Evolutionary conservation across 2,113 vertebrate species (phyloP), one percentile per base, ranked within the genome.

Genomic region (Pleuronectes platessa): DNA sequence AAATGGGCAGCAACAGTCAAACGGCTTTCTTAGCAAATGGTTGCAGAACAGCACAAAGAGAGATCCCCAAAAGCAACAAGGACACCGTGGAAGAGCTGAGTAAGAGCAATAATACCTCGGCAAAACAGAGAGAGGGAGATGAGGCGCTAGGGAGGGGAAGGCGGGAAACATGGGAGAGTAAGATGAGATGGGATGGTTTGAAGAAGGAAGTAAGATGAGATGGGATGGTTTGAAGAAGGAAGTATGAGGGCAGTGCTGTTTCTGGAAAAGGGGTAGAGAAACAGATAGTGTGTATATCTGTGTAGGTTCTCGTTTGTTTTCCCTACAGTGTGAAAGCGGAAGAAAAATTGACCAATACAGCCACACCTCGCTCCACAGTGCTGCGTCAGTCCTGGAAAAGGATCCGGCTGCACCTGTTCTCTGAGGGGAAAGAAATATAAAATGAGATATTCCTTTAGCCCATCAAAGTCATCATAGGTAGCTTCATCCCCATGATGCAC

Each of bases 331-430:
- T 61, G 49, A 71, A 64, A 69, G 37, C 21, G 21, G 72, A 85
- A 80, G 73, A 89, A 78, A 85, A 87, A 84, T 82, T 80, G 72
- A 54, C 78, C 81, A 78, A 79, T 53, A 53, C 17, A 23, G 53
- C n/a, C 53, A 26, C 21, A 27, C 56, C 21, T 23, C 2, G 5
- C n/a, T 54, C 10, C 53, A 54, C 5, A 54, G 53, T 10, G 20
- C 14, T 49, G 2, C 17, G 47, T 49, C 47, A 49, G 47, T 49
- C 17, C 47, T 27, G 27, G 27, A 27, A 31, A 31, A 31, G 31
- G 31, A 31, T 31, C 31, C 1, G 31, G 31, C 31, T 31, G 31
- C 31, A 31, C 31, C 31, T 5, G 31, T 31, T 31, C 7, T 31
- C 31, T 31, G 31, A 31, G 31, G 31, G 31, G 31, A 5, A 5